Evolutionary conservation across 2,797 vertebrate genomes (phyloP).

Genomic region (Leucoraja ocellata): DNA sequence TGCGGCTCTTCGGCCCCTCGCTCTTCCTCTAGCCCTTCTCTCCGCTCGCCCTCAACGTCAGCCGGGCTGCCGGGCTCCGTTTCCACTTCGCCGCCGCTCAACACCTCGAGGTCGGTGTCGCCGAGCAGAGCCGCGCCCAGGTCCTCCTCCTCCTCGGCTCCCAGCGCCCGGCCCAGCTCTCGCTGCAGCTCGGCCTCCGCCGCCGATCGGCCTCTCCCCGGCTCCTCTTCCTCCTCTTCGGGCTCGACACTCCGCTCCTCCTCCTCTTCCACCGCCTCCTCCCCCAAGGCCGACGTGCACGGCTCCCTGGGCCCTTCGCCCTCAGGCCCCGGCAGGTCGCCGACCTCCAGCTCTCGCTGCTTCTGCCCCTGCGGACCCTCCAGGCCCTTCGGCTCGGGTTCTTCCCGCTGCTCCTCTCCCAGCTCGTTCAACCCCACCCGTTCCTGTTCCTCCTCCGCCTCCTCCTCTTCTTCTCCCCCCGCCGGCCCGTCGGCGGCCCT

Average conservation of each 20-base stretch:
- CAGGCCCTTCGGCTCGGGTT: background rate
- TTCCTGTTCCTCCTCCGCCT: too few species aligned
- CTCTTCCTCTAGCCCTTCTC: background rate
- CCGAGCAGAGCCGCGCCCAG: background rate
- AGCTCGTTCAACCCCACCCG: background rate
- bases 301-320: background rate
- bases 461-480: too few species aligned
- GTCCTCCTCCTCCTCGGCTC: background rate
- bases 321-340: background rate
- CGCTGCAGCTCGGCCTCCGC: too few species aligned
- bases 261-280: background rate
- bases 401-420: background rate
- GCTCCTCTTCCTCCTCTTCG: background rate
- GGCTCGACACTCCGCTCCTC: background rate
- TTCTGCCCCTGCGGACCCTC: background rate
- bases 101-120: too few species aligned
- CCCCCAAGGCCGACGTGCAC: background rate
- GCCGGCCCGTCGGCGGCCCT: too few species aligned
- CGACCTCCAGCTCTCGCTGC: too few species aligned
- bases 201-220: background rate
- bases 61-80: background rate
- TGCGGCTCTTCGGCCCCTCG: background rate
- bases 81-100: background rate
- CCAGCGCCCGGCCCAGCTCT: too few species aligned
- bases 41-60: background rate